A percentile compares a stretch with the other conserved stretches of the same genome.
phyloP scores from a whole-genome alignment of 2,113 vertebrate genomes.

The Prionailurus bengalensis region DNA sequence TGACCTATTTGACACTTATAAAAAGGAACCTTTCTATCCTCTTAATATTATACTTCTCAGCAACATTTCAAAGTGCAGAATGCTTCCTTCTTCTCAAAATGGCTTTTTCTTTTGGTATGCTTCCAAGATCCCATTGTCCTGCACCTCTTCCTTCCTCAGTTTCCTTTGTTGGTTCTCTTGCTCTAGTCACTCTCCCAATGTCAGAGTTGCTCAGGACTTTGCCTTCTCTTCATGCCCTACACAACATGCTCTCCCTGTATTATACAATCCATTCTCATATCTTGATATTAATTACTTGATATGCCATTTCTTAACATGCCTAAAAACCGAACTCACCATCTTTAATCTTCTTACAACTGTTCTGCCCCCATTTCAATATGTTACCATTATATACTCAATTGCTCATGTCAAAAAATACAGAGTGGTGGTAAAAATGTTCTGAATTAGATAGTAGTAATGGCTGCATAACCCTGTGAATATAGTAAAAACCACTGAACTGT shows the following conservation, averaged over 20 bases:
- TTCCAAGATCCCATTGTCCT: background rate
- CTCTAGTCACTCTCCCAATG: background rate
- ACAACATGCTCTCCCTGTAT: background rate
- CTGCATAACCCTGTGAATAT: background rate
- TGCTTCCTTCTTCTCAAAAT: constrained; percentile 35
- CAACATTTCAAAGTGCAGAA: background rate
- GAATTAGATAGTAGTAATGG: background rate
- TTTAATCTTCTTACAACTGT: background rate
- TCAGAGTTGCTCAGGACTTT: background rate
- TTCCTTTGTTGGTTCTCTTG: background rate
- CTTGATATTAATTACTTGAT: background rate
- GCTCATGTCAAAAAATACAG: background rate
- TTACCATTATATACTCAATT: background rate
- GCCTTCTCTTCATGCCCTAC: background rate
- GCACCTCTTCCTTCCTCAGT: background rate
- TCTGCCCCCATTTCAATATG: background rate
- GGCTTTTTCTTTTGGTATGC: background rate
- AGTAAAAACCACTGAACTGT: constrained; percentile 46
- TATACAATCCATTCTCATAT: background rate
- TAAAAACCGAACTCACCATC: constrained; percentile 36
- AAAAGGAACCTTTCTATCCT: background rate
- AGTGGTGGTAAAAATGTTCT: constrained; percentile 50
- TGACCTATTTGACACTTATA: background rate
- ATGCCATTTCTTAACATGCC: background rate
- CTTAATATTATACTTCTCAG: background rate